Percentiles rank a stretch among this genome's conserved stretches.
Conservation (phyloP, 2,797 vertebrate species). For the Lepilemur ruficaudatus region DNA sequence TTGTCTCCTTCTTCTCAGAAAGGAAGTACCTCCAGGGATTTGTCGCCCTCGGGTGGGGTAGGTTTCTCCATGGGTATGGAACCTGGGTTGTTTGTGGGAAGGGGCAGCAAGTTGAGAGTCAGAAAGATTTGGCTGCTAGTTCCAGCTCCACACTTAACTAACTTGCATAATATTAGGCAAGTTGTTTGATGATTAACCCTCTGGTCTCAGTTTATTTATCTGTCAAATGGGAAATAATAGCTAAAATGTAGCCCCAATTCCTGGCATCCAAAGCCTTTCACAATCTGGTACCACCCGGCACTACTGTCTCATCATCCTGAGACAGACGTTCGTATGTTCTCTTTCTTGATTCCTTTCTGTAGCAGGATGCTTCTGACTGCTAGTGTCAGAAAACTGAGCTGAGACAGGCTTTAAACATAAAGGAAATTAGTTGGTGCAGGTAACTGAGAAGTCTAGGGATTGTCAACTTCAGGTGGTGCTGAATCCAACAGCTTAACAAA, state of each 20-base stretch:
- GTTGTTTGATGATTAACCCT: neutral
- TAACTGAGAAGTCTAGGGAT: neutral
- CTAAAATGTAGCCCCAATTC: neutral
- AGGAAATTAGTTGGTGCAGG: neutral
- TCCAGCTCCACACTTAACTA: neutral
- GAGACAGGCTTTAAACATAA: neutral
- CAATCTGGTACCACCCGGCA: neutral
- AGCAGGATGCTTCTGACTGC: neutral
- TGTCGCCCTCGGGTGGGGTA: constrained; percentile 95
- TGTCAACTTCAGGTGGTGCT: neutral
- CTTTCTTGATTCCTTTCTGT: neutral
- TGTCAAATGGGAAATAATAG: neutral
- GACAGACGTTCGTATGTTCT: neutral
- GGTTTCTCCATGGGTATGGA: constrained; percentile 41
- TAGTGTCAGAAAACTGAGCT: neutral
- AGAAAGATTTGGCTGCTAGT: neutral
- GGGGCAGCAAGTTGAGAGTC: neutral
- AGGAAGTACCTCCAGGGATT: constrained; percentile 92
- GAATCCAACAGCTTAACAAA: neutral
- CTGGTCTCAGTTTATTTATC: neutral
- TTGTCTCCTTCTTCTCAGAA: constrained; percentile 93
- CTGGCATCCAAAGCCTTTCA: neutral
- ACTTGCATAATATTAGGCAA: neutral
- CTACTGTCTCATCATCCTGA: neutral
- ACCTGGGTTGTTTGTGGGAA: neutral